Conservation (phyloP, 2,113 vertebrate genomes). For the Neogale vison region DNA sequence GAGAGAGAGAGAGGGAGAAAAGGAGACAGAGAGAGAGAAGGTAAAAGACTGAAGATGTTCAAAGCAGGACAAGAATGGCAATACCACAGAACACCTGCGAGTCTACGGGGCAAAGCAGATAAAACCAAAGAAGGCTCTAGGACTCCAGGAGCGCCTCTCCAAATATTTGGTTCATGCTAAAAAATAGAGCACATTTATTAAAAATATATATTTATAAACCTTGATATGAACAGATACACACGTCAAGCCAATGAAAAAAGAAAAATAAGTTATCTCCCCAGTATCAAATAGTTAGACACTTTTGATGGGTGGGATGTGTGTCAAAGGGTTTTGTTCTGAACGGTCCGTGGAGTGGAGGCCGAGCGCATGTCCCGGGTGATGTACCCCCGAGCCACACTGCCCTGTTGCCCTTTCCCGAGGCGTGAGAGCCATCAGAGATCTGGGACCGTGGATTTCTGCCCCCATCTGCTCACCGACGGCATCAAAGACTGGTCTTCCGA, state of each 20-base stretch:
- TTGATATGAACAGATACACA: conserved; percentile 84
- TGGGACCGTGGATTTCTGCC: accelerated
- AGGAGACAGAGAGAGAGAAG: background rate
- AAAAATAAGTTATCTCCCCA: conserved; percentile 78
- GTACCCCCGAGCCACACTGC: accelerated
- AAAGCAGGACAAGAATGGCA: background rate
- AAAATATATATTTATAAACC: conserved; percentile 91
- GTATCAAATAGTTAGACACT: conserved; percentile 80
- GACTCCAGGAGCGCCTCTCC: conserved; percentile 76
- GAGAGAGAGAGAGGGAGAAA: too few relatives aligned
- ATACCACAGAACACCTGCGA: conserved; percentile 58
- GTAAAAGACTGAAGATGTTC: background rate
- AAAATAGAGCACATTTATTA: conserved; percentile 91
- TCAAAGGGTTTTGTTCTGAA: conserved; percentile 51
- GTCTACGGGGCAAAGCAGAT: conserved; percentile 66
- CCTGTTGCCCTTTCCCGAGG: background rate
- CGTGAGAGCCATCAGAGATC: background rate
- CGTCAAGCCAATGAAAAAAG: conserved; percentile 81
- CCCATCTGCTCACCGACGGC: accelerated
- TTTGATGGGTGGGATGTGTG: conserved; percentile 58
- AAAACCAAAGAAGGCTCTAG: conserved; percentile 74
- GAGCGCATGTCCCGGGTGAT: background rate
- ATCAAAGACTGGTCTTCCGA: background rate
- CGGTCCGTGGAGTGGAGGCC: conserved; percentile 20
- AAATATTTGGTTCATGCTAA: conserved; percentile 88